Evolutionary conservation across 2,888 invertebrate genomes (phyloP).

Genomic region (Cecidostiba fungosa): DNA sequence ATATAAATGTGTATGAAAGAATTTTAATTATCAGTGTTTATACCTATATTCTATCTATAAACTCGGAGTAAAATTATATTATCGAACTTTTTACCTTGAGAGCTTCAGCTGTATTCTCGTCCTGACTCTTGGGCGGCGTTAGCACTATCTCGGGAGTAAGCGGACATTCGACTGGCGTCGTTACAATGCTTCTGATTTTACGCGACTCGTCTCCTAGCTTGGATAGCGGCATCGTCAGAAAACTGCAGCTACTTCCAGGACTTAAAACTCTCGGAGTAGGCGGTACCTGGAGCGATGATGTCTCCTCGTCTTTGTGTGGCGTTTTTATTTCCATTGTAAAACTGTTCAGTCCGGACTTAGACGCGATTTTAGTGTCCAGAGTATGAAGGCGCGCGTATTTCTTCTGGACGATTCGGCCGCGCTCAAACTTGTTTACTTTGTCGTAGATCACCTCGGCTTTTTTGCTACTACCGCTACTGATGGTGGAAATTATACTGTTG

Average conservation of each 20-base stretch:
- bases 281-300: conserved; percentile 26
- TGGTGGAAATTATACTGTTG: background rate
- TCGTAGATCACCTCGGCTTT: conserved; percentile 54
- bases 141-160: conserved; percentile 49
- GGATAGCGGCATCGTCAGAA: background rate
- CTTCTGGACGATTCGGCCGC: conserved; percentile 55
- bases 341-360: background rate
- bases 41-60: background rate
- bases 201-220: conserved; percentile 53
- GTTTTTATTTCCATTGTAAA: background rate
- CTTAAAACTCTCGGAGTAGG: conserved; percentile 49
- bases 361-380: conserved; percentile 38
- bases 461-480: background rate
- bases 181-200: conserved; percentile 9
- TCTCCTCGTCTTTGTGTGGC: conserved; percentile 27
- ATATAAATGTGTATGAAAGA: background rate
- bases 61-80: background rate
- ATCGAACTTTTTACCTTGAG: conserved; percentile 30
- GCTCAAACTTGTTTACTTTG: conserved; percentile 45
- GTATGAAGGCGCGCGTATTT: conserved; percentile 60
- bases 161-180: conserved; percentile 53
- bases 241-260: conserved; percentile 38
- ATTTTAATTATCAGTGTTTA: background rate
- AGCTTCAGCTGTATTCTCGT: background rate
- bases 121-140: conserved; percentile 32